phyloP scores from a whole-genome alignment of 2,888 invertebrate genomes.

The Tetranychus piercei region DNA sequence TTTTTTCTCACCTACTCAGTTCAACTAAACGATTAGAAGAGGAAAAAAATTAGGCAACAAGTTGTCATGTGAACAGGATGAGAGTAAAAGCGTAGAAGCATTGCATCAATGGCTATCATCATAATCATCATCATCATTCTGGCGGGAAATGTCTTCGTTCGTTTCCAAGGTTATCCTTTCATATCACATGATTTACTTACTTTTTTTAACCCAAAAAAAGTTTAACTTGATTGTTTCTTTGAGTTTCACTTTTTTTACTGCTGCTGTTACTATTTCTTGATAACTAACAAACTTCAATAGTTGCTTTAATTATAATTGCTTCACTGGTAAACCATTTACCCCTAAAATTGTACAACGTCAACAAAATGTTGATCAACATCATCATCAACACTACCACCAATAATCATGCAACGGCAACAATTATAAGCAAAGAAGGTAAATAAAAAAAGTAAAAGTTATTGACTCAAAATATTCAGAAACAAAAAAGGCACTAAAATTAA shows the following conservation, averaged over 20 bases:
- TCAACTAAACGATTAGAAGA: background rate
- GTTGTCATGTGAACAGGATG: background rate
- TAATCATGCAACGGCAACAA: no score
- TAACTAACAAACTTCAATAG: background rate
- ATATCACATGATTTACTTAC: background rate
- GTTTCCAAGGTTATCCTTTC: background rate
- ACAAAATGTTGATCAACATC: background rate
- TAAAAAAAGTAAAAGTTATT: no score
- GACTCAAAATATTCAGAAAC: no score
- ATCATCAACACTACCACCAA: no score
- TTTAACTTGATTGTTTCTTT: background rate
- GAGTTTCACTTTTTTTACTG: background rate
- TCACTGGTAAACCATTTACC: background rate
- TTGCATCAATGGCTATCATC: background rate
- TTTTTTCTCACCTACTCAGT: background rate
- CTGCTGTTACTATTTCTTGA: background rate
- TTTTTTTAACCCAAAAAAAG: background rate
- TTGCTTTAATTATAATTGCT: background rate
- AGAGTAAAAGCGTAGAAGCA: background rate
- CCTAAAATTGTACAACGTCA: background rate
- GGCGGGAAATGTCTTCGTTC: constrained; percentile 1
- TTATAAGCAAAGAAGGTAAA: no score
- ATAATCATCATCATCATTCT: background rate
- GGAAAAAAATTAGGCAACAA: background rate
- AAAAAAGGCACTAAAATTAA: no score